Evolutionary conservation across 2,797 vertebrate species (phyloP), one percentile per base, ranked within the genome.

Genomic region (Bovichtus variegatus): DNA sequence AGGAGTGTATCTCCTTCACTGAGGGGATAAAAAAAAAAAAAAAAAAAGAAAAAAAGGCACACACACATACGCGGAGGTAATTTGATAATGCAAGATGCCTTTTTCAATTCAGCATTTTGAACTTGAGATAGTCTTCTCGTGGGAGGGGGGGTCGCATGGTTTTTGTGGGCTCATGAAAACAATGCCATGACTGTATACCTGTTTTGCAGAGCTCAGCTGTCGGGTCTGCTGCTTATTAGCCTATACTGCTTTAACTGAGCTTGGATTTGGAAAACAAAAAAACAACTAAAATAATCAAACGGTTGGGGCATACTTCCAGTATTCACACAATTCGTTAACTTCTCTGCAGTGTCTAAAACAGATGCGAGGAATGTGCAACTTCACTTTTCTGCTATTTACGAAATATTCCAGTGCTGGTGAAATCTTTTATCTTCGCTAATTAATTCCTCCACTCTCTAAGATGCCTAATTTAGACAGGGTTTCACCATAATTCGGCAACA

Each of bases 61-160:
- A 65, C 16, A 61, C 46, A 68, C 23, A 40, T 7, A 63, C 6
- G 6, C 40, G 38, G 73, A 70, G 74, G 53, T 63, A 54, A 74
- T 84, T 78, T 80, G 72, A 80, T 69, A 58, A 77, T 71, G 80
- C 77, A 74, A 90, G 80, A 90, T 80, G 88, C 90, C 87, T 88
- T 91, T 87, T 89, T 69, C 38, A 82, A 77, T 43, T 87, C 74
- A 83, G 80, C 80, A 87, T 90, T 92, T 86, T 84, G 65, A 90
- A 77, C 58, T 81, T 79, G 75, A 83, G 51, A 69, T 80, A 18
- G 57, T 66, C n/a, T 63, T 82, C 63, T 63, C 31, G n/a, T 2
- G 43, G 25, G 1, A 3, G 1, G 19, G 44, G 46, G 76, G 55
- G 63, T 75, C 31, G 78, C 82, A 80, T 87, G 82, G 73, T 79